phyloP scores from a whole-genome alignment of 2,113 vertebrate species.

The Chamaetylas fuelleborni region DNA sequence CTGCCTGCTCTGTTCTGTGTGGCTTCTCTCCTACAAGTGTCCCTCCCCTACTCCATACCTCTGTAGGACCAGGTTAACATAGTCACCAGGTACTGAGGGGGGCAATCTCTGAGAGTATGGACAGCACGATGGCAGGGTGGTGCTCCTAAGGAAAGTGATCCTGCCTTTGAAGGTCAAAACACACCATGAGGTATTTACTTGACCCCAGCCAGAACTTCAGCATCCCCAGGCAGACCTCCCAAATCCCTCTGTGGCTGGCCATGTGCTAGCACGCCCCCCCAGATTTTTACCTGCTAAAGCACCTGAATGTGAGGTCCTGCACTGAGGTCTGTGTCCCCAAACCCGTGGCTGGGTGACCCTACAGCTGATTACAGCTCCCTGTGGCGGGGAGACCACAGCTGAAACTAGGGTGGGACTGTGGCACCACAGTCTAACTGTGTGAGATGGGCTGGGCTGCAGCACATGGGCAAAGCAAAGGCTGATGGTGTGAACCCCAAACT shows the following conservation, averaged over 20 bases:
- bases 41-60: background rate
- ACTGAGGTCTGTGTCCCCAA: background rate
- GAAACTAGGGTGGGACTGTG: fast-evolving
- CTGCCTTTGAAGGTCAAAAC: background rate
- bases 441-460: background rate
- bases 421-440: background rate
- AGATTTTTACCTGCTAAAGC: background rate
- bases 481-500: background rate
- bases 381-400: background rate
- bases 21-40: background rate
- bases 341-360: background rate
- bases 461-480: background rate
- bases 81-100: too few relatives aligned
- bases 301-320: background rate
- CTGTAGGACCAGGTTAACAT: background rate
- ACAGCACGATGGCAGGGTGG: background rate
- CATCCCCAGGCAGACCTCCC: background rate
- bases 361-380: background rate
- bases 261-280: background rate
- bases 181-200: background rate
- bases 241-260: background rate
- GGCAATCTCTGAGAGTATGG: background rate
- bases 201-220: background rate
- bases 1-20: background rate
- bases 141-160: background rate